Conservation (phyloP, 1,140 invertebrate species). For the Bombus superbus region DNA sequence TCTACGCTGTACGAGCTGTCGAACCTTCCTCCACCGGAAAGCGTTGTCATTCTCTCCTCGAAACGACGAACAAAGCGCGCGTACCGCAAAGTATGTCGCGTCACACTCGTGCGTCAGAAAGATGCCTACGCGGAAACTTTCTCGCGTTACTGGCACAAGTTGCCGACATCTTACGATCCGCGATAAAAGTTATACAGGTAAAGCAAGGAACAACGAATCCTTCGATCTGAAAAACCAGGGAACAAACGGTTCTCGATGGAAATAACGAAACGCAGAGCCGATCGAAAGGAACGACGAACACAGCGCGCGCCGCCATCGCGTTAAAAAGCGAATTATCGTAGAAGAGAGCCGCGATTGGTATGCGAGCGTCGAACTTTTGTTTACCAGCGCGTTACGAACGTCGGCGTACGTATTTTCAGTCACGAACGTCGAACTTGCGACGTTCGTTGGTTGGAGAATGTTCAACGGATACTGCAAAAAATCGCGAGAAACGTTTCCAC, state of each 20-base stretch:
- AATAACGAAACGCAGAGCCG: neutral
- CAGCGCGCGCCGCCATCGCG: neutral
- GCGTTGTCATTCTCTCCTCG: neutral
- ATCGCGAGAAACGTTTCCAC: constrained; percentile 10
- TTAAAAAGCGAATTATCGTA: neutral
- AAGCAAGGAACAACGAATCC: neutral
- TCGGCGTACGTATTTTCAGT: neutral
- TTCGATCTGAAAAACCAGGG: accelerated
- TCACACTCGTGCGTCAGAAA: constrained; percentile 1
- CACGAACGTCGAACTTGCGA: neutral
- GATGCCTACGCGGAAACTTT: constrained; percentile 45
- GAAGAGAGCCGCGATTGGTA: neutral
- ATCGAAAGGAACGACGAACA: neutral
- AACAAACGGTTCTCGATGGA: neutral
- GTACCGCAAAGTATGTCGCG: constrained; percentile 42
- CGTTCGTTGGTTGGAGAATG: neutral
- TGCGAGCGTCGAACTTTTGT: neutral
- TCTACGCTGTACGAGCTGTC: neutral
- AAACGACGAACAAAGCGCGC: neutral
- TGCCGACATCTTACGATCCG: neutral
- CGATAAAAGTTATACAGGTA: too few species aligned
- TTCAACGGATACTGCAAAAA: neutral
- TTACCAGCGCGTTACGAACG: constrained; percentile 10
- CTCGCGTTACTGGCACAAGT: constrained; percentile 39
- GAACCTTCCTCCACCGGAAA: neutral